Evolutionary conservation across 2,888 invertebrate genomes (phyloP).

Genomic region (Tromatobia lineatoria): DNA sequence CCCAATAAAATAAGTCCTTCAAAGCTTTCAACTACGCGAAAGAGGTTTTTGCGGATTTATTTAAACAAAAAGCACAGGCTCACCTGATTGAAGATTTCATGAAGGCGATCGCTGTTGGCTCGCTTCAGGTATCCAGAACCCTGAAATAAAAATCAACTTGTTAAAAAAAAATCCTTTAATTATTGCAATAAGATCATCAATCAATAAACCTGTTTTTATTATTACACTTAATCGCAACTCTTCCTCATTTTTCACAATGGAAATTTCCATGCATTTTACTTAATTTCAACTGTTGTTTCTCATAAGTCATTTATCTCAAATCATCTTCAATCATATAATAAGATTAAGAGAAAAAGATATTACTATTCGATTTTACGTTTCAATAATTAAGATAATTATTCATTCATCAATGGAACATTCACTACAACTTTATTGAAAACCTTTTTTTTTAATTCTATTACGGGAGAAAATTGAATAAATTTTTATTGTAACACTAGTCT

Average conservation of each 20-base stretch:
- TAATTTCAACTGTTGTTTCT: neutral
- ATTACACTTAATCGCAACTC: neutral
- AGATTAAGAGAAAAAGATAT: neutral
- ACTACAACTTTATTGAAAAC: no score
- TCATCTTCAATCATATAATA: no score
- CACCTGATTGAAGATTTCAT: conserved; percentile 94
- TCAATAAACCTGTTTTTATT: neutral
- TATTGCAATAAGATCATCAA: neutral
- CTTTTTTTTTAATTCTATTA: no score
- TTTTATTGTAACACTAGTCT: no score
- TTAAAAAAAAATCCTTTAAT: neutral
- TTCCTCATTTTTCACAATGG: neutral
- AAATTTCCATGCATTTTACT: neutral
- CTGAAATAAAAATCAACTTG: conserved; percentile 86
- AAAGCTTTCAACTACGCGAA: no score
- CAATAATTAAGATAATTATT: no score
- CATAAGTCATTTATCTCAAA: neutral
- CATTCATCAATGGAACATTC: no score
- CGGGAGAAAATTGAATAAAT: no score
- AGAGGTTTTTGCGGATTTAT: no score
- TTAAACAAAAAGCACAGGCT: neutral
- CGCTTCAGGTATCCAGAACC: conserved; percentile 95
- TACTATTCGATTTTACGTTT: neutral
- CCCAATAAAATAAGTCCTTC: no score
- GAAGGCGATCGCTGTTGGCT: conserved; percentile 94